Conservation (phyloP, 2,888 invertebrate genomes). For the Cosmorhoe ocellata region DNA sequence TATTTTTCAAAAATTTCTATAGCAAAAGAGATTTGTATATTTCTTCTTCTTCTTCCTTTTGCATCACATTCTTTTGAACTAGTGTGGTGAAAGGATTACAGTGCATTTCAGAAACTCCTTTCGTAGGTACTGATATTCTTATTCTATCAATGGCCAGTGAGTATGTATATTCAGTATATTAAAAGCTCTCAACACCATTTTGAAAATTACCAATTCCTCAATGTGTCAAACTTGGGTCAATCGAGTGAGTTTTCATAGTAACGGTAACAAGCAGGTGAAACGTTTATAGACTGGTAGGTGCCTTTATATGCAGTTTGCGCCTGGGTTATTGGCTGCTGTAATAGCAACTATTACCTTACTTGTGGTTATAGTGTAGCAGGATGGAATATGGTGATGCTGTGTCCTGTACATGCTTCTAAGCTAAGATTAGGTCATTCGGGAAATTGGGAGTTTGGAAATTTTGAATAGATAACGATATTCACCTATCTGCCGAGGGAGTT, state of each 20-base stretch:
- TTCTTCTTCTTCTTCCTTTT: too few relatives aligned
- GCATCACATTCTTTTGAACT: too few relatives aligned
- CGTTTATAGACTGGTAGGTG: slow-evolving; percentile 12
- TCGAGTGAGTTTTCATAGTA: slow-evolving; percentile 1
- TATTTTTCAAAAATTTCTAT: too few relatives aligned
- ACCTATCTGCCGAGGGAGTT: too few relatives aligned
- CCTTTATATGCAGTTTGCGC: slow-evolving; percentile 15
- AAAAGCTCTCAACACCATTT: too few relatives aligned
- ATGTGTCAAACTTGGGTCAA: neutral
- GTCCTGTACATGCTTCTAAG: neutral
- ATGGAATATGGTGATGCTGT: neutral
- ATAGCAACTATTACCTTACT: neutral
- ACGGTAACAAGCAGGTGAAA: neutral
- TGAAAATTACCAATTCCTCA: too few relatives aligned
- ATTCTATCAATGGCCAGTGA: too few relatives aligned
- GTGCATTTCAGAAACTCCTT: too few relatives aligned
- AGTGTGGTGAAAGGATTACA: too few relatives aligned
- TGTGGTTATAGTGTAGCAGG: slow-evolving; percentile 5
- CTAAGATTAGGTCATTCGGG: slow-evolving; percentile 2
- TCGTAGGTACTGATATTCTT: too few relatives aligned
- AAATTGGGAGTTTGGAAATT: neutral
- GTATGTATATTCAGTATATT: too few relatives aligned
- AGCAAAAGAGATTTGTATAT: too few relatives aligned
- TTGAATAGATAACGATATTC: neutral
- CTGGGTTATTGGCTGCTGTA: slow-evolving; percentile 16